Base-by-base conservation (phyloP, 2,113 vertebrate genomes). In the Phaethon lepturus region DNA sequence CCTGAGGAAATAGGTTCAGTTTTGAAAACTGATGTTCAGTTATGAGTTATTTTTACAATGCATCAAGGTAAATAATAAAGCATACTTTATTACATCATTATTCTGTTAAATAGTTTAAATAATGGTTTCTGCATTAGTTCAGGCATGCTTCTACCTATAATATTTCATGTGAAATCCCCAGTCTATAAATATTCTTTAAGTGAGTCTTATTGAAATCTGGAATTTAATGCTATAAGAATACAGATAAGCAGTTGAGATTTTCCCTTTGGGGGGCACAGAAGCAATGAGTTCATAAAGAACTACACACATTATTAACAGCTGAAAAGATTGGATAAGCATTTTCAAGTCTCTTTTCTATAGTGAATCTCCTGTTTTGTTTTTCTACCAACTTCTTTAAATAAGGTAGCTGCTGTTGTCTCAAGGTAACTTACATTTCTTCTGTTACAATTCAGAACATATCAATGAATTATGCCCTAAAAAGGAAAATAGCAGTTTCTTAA, bases 21-120 rank as follows among this genome's bases (percentile, higher is more conserved):
- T 96, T 68, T 90, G 93, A 95, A 86, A 76, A n/a, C n/a, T n/a
- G n/a, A n/a, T n/a, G 24, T 78, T 83, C 49, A 85, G 49, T 77
- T 78, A n/a, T 31, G 64, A 88, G 72, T 86, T 97, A 93, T 94
- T 97, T 97, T 97, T 94, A 58, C 55, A 88, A 63, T 75, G 16
- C 26, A 68, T 44, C 76, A 91, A 88, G 66, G 71, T 80, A 83
- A 88, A 31, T 26, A 58, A 91, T 73, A 95, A 91, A 94, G 31
- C 31, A 62, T 86, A 49, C 10, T 80, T 95, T 85, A 89, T 80
- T 86, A 86, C 79, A 52, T 64, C 69, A 55, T 94, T 90, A 50
- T 73, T 66, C 58, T 82, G 53, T 82, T 73, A 79, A 78, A 78
- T 63, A 91, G 44, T 47, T 85, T 62, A 93, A 96, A 63, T 69